Base-by-base conservation (phyloP, 2,888 invertebrate genomes). In the Acleris literana region DNA sequence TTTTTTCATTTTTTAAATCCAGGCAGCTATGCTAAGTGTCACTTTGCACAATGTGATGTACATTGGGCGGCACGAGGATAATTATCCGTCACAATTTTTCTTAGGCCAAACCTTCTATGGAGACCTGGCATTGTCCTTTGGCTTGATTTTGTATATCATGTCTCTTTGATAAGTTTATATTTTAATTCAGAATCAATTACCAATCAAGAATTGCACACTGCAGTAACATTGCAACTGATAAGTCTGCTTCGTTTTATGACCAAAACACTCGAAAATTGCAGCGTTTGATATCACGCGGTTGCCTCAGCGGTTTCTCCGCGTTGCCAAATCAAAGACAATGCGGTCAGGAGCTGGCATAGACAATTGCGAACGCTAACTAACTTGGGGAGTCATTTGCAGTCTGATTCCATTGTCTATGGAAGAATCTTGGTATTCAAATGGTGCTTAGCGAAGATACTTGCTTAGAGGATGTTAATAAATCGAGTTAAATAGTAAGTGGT, bases 241-340 rank as follows among this genome's bases (percentile, higher is more conserved):
- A 56, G 29, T 49, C 43, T 7, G 46, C 48, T 20, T 13, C 25
- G 55, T 16, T 49, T 43, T 63, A 43, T 43, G 56, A 18, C 11
- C 43, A 51, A 54, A 17, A 49, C 18, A 63, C 56, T 56, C 51
- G 43, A 56, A 53, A 56, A 61, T 51, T 46, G 48, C 25, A n/a
- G 56, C 20, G 60, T 61, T 61, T 55, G 60, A 55, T 60, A 29
- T 25, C 65, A 56, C 33, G 49, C 54, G 29, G 49, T 56, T 51
- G 63, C 63, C 25, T 39, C 39, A 39, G 39, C 39, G 25, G 43
- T 11, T 60, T 60, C 48, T 53, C 48, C 46, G 48, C 33, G 20
- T 65, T 60, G 49, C 64, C 49, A 61, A 60, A 58, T 52, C 65
- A 44, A 61, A 65, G 60, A 65, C 65, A 65, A 65, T 61, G 65